Conservation (phyloP, 2,113 vertebrate species). For the Alaudala cheleensis region DNA sequence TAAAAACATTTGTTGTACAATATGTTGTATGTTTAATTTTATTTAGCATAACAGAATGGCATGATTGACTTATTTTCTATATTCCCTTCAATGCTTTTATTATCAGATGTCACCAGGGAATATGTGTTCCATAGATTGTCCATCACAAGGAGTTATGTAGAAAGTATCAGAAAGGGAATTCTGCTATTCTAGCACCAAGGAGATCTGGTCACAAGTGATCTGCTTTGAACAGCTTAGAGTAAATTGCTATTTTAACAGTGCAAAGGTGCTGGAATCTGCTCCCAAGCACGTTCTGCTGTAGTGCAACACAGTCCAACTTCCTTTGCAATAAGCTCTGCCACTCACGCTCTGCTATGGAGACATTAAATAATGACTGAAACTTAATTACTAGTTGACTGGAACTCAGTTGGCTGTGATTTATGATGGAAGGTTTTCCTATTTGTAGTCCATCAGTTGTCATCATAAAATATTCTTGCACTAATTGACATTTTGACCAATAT, state of each 20-base stretch:
- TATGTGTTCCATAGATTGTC: rapidly evolving
- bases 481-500: not conserved
- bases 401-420: not conserved
- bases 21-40: not conserved
- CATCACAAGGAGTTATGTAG: not conserved
- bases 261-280: not conserved
- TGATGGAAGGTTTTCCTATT: not conserved
- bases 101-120: not conserved
- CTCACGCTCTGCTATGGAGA: not conserved
- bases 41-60: not conserved
- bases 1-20: not conserved
- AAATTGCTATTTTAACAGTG: not conserved
- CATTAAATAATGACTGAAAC: not conserved
- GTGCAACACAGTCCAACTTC: not conserved
- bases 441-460: not conserved
- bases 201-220: not conserved
- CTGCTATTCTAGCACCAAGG: not conserved
- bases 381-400: not conserved
- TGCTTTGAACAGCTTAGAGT: not conserved
- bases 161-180: not conserved
- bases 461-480: not conserved
- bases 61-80: not conserved
- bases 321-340: not conserved
- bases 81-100: not conserved
- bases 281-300: not conserved